These are phyloP conservation scores for Odontocerum albicorne DNA, from an alignment of 2,888 invertebrate species.

Conservation along the genomic window DNA sequence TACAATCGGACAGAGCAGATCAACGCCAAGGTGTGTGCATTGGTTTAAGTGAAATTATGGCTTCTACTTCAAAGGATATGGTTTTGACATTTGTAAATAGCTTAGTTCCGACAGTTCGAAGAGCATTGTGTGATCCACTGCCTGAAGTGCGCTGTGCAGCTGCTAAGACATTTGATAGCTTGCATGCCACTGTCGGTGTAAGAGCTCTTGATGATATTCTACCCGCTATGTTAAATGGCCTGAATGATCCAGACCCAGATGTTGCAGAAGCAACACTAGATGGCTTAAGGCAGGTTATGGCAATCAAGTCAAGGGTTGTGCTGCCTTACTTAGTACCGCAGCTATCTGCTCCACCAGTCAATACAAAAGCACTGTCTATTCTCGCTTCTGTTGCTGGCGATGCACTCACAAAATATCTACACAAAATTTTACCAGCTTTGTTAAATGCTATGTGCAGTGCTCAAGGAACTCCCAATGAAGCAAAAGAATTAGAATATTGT, in stretches of 20 bases:
- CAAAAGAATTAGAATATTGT: constrained; percentile 85
- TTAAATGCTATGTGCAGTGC: constrained; percentile 73
- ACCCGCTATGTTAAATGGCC: constrained; percentile 79
- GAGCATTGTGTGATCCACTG: constrained; percentile 90
- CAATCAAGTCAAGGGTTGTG: constrained; percentile 93
- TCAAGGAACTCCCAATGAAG: constrained; percentile 65
- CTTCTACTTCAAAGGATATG: constrained; percentile 93
- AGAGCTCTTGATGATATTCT: constrained; percentile 96
- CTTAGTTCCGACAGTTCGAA: constrained; percentile 90
- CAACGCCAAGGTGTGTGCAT: constrained; percentile 99
- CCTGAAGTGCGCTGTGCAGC: constrained; percentile 93
- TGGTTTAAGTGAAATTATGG: constrained; percentile 97
- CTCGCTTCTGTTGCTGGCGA: constrained; percentile 94
- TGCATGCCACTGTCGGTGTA: constrained; percentile 91
- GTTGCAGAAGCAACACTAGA: constrained; percentile 90
- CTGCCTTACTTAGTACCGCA: constrained; percentile 96
- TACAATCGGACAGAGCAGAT: constrained; percentile 89
- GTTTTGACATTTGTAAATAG: constrained; percentile 88
- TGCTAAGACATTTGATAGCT: constrained; percentile 94
- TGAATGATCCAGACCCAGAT: constrained; percentile 75
- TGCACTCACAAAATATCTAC: constrained; percentile 85
- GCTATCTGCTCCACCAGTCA: constrained; percentile 84
- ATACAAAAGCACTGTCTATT: constrained; percentile 92
- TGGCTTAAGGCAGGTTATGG: constrained; percentile 95
- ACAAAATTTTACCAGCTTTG: constrained; percentile 90